Base-by-base conservation (phyloP, 2,113 vertebrate species). In the Planiliza haematocheilus region DNA sequence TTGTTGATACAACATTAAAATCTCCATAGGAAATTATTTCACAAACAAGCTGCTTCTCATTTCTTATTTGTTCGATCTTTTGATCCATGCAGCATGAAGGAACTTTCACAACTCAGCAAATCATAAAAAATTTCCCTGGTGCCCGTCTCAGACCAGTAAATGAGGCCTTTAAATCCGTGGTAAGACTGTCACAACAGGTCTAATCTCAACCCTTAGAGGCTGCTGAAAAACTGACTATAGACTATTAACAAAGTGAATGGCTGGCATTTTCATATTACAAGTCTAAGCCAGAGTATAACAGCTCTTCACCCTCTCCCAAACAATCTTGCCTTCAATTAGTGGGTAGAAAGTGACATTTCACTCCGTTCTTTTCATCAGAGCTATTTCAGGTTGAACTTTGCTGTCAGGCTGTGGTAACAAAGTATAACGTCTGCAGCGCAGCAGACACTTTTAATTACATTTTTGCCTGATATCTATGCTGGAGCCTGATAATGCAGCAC, bases 301-400 rank as follows among this genome's bases (percentile, higher is more conserved):
- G 56, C 55, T 64, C 45, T 60, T 84, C 76, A 75, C 38, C 60
- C 63, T 74, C 58, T 41, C 53, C 30, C 34, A 18, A 73, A 75
- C 52, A 61, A 69, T 64, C 69, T 75, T 42, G 20, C 55, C 59
- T 88, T 89, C 80, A 88, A 91, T 91, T 91, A 90, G 77, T 49
- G 38, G 77, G 74, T n/a, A 84, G 77, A 81, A 83, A 85, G 85
- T 83, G 84, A 91, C 77, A 84, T 85, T 89, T 87, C 59, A 57
- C 59, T 84, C 65, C 70, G 68, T 80, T 90, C 75, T 64, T 69
- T 65, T 82, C 77, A 77, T 81, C 67, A 59, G 55, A 85, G 80
- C 82, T 88, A 89, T 91, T 90, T 86, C 81, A 77, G 69, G 79
- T 51, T 81, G 61, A 85, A 82, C 77, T 74, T 73, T 63, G 52